Conservation (phyloP, 2,888 invertebrate species). For the Eumacrocentrus americanus region DNA sequence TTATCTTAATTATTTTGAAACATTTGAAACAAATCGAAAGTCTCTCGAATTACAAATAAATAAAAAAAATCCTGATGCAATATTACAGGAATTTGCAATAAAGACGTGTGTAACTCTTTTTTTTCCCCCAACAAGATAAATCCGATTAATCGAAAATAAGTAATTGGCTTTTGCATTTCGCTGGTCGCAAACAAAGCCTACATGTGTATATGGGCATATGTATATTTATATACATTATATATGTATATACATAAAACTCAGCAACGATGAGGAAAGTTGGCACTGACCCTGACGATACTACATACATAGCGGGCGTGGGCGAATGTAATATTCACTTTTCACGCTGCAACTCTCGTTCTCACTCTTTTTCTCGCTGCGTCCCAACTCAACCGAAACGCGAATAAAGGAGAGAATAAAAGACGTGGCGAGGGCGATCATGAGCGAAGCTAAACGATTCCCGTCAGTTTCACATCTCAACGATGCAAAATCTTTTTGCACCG, state of each 20-base stretch:
- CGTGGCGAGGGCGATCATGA: not conserved
- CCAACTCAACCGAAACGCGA: not conserved
- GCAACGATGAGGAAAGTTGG: conserved; percentile 17
- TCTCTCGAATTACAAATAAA: too few relatives aligned
- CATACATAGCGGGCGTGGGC: conserved; percentile 31
- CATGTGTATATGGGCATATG: too few relatives aligned
- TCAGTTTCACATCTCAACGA: not conserved
- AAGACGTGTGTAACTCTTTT: not conserved
- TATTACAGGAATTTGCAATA: not conserved
- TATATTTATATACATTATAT: not conserved
- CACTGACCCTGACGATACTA: conserved; percentile 35
- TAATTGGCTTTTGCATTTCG: too few relatives aligned
- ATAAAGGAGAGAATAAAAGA: not conserved
- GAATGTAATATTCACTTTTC: conserved; percentile 40
- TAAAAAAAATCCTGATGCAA: too few relatives aligned
- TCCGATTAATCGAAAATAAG: too few relatives aligned
- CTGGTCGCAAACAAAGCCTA: too few relatives aligned
- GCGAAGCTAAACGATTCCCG: not conserved
- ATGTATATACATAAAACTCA: not conserved
- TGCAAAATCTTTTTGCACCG: not conserved
- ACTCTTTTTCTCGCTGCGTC: conserved; percentile 8
- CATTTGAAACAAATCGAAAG: too few relatives aligned
- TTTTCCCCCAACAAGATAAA: too few relatives aligned
- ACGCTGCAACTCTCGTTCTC: conserved; percentile 31
- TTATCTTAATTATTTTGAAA: not conserved